phyloP scores from a whole-genome alignment of 1,140 invertebrate genomes.

The Lethocerus indicus region DNA sequence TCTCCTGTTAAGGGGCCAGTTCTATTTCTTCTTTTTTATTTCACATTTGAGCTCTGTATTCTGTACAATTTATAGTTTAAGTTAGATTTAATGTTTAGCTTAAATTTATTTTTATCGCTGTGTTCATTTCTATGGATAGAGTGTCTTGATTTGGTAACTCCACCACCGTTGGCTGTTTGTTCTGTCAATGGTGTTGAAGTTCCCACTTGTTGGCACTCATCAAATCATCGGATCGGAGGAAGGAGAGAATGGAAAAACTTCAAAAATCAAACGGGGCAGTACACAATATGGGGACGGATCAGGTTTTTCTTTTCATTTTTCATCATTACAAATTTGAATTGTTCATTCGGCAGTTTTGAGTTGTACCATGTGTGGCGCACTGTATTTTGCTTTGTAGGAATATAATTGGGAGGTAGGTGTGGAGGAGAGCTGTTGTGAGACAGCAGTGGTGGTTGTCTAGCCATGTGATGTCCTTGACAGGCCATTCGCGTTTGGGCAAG shows the following conservation, averaged over 20 bases:
- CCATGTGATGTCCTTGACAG: too few relatives aligned
- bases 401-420: background rate
- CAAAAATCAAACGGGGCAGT: too few relatives aligned
- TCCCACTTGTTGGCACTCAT: slow-evolving; percentile 10
- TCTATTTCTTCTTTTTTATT: background rate
- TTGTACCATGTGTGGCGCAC: too few relatives aligned
- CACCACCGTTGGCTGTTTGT: slow-evolving; percentile 17
- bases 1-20: background rate
- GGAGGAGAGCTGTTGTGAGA: too few relatives aligned
- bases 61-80: background rate
- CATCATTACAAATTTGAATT: too few relatives aligned
- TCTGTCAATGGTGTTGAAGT: slow-evolving; percentile 15
- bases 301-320: too few relatives aligned
- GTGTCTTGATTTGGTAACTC: slow-evolving; percentile 17
- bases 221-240: too few relatives aligned
- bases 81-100: background rate
- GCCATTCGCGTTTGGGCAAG: slow-evolving; percentile 9
- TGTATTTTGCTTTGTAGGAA: background rate
- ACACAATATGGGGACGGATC: too few relatives aligned
- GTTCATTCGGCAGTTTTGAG: too few relatives aligned
- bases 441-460: slow-evolving; percentile 4
- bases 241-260: too few relatives aligned
- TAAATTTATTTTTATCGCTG: background rate
- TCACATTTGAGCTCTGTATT: background rate
- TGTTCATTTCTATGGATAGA: background rate